These are phyloP conservation scores for Drosophila sulfurigaster DNA, from an alignment of 1,140 invertebrate species.

Conservation along the genomic window DNA sequence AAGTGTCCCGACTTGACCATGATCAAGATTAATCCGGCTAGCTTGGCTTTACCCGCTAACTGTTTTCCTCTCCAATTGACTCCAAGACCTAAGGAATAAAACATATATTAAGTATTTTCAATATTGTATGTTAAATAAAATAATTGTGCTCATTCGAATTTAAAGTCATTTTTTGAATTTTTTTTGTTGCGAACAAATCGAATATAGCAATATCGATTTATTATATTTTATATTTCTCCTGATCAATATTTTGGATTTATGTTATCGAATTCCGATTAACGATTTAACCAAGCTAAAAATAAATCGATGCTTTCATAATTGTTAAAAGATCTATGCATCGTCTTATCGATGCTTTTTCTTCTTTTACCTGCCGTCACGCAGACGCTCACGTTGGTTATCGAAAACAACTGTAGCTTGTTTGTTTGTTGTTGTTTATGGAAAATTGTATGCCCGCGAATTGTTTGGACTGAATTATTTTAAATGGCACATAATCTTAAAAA, in stretches of 20 bases:
- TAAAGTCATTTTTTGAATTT: neutral
- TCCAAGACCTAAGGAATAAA: slow-evolving; percentile 15
- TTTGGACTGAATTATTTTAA: slow-evolving; percentile 4
- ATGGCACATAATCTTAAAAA: slow-evolving; percentile 62
- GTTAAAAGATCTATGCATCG: no score
- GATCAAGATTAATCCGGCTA: slow-evolving; percentile 88
- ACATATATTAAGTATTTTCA: slow-evolving; percentile 2
- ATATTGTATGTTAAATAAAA: neutral
- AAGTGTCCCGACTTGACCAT: slow-evolving; percentile 85
- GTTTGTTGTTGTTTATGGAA: neutral
- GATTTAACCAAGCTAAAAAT: neutral
- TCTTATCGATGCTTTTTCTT: neutral
- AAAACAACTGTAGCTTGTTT: slow-evolving; percentile 25
- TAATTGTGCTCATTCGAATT: neutral
- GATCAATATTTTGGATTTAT: no score
- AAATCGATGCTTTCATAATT: no score
- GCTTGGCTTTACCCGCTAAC: slow-evolving; percentile 89
- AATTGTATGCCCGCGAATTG: slow-evolving; percentile 45
- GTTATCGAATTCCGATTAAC: no score
- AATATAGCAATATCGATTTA: neutral
- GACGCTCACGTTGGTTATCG: neutral
- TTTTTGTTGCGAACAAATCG: neutral
- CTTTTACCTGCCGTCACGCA: neutral
- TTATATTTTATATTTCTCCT: neutral
- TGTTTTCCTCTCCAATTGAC: slow-evolving; percentile 86